phyloP scores from a whole-genome alignment of 2,888 invertebrate species.

The Napeogenes sylphis region DNA sequence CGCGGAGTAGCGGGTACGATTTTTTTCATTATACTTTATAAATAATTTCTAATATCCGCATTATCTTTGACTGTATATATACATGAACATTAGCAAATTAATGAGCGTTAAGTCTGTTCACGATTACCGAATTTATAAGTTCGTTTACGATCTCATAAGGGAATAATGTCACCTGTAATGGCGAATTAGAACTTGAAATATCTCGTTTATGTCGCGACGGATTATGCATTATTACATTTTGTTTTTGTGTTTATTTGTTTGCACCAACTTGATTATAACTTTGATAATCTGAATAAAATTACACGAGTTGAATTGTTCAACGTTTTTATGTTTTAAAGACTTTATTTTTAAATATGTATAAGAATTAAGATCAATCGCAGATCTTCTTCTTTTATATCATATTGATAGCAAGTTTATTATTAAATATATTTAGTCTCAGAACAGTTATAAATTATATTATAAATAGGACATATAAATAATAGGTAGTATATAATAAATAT shows the following conservation, averaged over 20 bases:
- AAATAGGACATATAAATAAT: too few relatives aligned
- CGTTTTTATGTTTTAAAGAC: neutral
- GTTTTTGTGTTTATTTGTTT: constrained; percentile 9
- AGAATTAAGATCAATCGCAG: too few relatives aligned
- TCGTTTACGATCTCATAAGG: constrained; percentile 48
- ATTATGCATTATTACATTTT: constrained; percentile 30
- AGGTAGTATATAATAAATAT: too few relatives aligned
- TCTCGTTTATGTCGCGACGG: constrained; percentile 36
- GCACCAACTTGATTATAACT: neutral
- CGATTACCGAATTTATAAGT: constrained; percentile 12
- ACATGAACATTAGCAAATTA: constrained; percentile 8
- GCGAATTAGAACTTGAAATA: constrained; percentile 35
- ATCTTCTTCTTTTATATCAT: too few relatives aligned
- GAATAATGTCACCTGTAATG: constrained; percentile 38
- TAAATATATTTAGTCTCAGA: too few relatives aligned
- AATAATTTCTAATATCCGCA: too few relatives aligned
- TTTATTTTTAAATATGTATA: too few relatives aligned
- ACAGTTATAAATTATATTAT: too few relatives aligned
- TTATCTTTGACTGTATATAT: too few relatives aligned
- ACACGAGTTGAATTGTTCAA: neutral
- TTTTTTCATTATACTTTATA: too few relatives aligned
- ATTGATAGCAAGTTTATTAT: too few relatives aligned
- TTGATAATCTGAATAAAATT: neutral
- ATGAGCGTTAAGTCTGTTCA: constrained; percentile 11
- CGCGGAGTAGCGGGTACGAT: too few relatives aligned